Base-by-base conservation (phyloP, 1,140 invertebrate genomes). In the Tetramorium alpestre region DNA sequence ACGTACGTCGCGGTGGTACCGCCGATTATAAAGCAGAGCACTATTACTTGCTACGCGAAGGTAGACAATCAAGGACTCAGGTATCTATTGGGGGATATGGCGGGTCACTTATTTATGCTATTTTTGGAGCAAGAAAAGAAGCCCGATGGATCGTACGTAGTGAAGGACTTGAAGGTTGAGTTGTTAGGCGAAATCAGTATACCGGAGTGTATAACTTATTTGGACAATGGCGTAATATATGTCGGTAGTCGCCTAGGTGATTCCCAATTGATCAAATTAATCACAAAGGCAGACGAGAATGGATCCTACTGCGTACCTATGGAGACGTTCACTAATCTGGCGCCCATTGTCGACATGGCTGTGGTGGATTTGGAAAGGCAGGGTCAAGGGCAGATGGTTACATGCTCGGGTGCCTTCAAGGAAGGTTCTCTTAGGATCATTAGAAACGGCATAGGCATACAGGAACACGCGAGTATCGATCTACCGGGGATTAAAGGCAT, bases 221-320 rank as follows among this genome's bases (percentile, higher is more conserved):
- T 99, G 67, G 99, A 99, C 94, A 99, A 99, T 96, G 99, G 99
- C 60, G 99, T 99, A 38, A 97, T 99, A 69, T 99, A 99, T 94
- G 97, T 99, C 91, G 99, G 99, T 0, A 99, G 99, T 0, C 97
- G 99, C 28, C 96, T 99, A 33, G 99, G 99, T 0, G 99, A 99
- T 95, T 99, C 99, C 0, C 99, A 99, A 88, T 95, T 99, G 3
- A 97, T 99, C 0, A 98, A 99, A 92, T 96, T 99, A 54, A 98
- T 98, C 90, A 97, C 97, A 5, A 97, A 97, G 88, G 96, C 97
- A 0, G 98, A 99, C 94, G 98, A 98, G 65, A 97, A 96, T 92
- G 97, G 97, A 13, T 98, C 98, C 16, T 99, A 99, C 94, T 98
- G 99, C 22, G 97, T 98, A 90, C 96, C 98, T 4, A 98, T 99